Conservation (phyloP, 2,797 vertebrate genomes). For the Centropyge bicolor region DNA sequence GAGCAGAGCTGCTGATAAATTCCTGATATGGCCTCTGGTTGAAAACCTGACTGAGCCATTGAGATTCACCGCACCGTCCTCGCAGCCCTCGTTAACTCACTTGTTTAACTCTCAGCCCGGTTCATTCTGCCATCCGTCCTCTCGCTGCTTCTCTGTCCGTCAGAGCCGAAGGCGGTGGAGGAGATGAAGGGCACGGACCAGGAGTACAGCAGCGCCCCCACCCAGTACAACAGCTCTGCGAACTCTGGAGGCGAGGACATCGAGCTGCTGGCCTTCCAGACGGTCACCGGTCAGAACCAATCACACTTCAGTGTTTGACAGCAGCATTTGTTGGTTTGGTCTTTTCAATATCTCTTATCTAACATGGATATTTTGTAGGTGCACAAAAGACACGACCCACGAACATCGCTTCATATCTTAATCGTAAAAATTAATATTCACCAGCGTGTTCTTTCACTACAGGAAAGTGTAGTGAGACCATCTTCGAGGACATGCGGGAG, state of each 20-base stretch:
- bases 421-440: not conserved
- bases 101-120: not conserved
- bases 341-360: too few relatives aligned
- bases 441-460: too few relatives aligned
- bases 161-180: conserved; percentile 77
- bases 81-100: conserved; percentile 1
- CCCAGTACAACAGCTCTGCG: conserved; percentile 82
- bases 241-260: conserved; percentile 84
- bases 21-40: not conserved
- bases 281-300: conserved; percentile 79
- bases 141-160: not conserved
- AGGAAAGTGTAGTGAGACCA: conserved; percentile 87
- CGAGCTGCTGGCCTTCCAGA: conserved; percentile 86
- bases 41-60: not conserved
- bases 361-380: too few relatives aligned
- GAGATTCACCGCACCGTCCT: not conserved
- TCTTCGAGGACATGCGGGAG: conserved; percentile 86
- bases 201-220: conserved; percentile 79
- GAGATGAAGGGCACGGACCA: conserved; percentile 82
- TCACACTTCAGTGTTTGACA: not conserved
- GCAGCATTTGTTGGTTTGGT: not conserved
- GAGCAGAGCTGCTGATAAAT: not conserved
- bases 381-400: too few relatives aligned
- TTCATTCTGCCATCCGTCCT: not conserved
- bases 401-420: too few relatives aligned